These are phyloP conservation scores for Sebastes fasciatus DNA, from an alignment of 2,113 vertebrate genomes.

Conservation along the genomic window DNA sequence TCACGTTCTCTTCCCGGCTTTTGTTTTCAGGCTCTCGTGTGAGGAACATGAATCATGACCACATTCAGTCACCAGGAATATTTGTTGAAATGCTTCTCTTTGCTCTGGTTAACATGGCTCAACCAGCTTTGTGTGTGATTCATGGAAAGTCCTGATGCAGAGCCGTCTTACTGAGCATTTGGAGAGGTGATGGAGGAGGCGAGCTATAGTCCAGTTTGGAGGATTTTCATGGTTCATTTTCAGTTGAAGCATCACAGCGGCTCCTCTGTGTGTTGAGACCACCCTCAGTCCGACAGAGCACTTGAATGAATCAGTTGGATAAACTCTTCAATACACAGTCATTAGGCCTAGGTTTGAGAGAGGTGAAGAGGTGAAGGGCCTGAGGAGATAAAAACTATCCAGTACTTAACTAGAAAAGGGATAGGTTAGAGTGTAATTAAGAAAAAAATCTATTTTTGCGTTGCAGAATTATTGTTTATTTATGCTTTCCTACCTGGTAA, in stretches of 20 bases:
- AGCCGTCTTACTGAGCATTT: conserved; percentile 4
- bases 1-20: conserved; percentile 22
- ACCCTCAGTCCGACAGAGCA: no score
- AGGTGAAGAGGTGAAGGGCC: no score
- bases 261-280: neutral
- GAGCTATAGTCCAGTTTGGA: neutral
- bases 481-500: no score
- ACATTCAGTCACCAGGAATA: conserved; percentile 26
- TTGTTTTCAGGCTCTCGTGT: conserved; percentile 36
- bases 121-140: conserved; percentile 10
- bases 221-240: neutral
- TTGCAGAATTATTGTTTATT: no score
- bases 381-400: no score
- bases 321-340: no score
- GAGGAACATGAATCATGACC: conserved; percentile 45
- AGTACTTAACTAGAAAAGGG: no score
- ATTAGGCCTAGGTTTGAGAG: no score
- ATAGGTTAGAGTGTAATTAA: no score
- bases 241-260: neutral
- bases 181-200: conserved; percentile 3
- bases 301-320: no score
- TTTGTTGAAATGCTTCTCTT: conserved; percentile 26
- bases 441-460: no score
- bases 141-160: conserved; percentile 37
- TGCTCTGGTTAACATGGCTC: conserved; percentile 46